Base-by-base conservation (phyloP, 2,797 vertebrate species). In the Kryptolebias ocellatus region DNA sequence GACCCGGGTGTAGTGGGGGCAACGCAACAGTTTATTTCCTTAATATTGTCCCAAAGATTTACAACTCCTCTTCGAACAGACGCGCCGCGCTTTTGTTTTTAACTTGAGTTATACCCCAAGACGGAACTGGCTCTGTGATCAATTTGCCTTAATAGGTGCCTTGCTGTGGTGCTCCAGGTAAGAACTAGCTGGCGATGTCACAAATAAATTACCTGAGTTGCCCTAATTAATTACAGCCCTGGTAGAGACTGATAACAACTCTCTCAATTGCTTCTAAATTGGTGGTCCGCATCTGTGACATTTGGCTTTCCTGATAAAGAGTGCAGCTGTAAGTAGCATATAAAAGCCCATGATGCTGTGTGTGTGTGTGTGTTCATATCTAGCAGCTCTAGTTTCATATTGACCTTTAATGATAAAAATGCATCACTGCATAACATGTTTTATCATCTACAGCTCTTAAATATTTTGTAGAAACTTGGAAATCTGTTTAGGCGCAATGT, bases 161-260 rank as follows among this genome's bases (percentile, higher is more conserved):
- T 79, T 71, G 67, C 83, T 81, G 85, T 58, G 79, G 73, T 83
- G 86, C 84, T 87, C 86, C 85, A 89, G 86, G 89, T 93, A 84
- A 91, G 80, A 89, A 82, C 71, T 58, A 76, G 71, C 78, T 86
- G 87, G 78, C 77, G n/a, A 78, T 84, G 83, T 87, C 86, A 83
- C 83, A 85, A 90, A 90, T 90, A 76, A 91, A 91, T 90, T 83
- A 87, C 79, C 84, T 53, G 72, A 85, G 83, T 83, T 79, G 66
- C 79, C 44, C 31, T 87, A 90, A 92, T 90, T 92, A 91, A 92
- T 89, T 87, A 87, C 70, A 57, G 76, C 80, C 83, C 83, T 88
- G 82, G 80, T 79, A 79, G 83, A 74, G 67, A 56, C 82, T 76
- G 84, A 90, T 89, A 89, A 89, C 72, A 12, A 71, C 65, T 75